A percentile compares a stretch with the other conserved stretches of the same genome.
Evolutionary conservation across 2,797 vertebrate species (phyloP).

Genomic region (Sternotherus odoratus): DNA sequence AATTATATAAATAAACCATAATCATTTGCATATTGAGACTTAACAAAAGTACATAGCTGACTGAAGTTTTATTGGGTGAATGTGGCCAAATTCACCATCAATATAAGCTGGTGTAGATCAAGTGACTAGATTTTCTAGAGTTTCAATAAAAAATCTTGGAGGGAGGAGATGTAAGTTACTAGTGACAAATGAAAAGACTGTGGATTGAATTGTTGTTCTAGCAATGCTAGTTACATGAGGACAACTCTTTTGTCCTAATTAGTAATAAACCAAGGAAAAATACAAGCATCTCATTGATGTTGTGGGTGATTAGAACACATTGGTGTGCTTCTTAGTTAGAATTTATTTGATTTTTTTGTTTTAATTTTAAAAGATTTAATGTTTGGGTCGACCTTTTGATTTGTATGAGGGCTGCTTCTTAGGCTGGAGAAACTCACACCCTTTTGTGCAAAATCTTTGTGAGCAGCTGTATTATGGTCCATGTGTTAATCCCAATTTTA

Average conservation of each 20-base stretch:
- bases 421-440: background rate
- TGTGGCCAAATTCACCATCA: rapidly evolving
- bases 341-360: background rate
- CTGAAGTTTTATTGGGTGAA: background rate
- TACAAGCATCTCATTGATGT: background rate
- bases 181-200: background rate
- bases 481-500: background rate
- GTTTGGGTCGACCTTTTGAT: background rate
- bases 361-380: background rate
- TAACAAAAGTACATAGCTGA: rapidly evolving
- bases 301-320: background rate
- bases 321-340: background rate
- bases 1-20: background rate
- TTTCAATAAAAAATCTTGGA: background rate
- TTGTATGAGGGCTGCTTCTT: background rate
- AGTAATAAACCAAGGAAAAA: background rate
- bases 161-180: background rate
- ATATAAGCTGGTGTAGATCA: background rate
- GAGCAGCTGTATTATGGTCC: background rate
- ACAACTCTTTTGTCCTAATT: background rate
- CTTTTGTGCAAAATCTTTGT: background rate
- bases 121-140: background rate
- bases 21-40: background rate
- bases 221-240: background rate
- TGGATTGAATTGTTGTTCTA: background rate